These are phyloP conservation scores for Molothrus aeneus DNA, from an alignment of 2,797 vertebrate species.

Conservation along the genomic window DNA sequence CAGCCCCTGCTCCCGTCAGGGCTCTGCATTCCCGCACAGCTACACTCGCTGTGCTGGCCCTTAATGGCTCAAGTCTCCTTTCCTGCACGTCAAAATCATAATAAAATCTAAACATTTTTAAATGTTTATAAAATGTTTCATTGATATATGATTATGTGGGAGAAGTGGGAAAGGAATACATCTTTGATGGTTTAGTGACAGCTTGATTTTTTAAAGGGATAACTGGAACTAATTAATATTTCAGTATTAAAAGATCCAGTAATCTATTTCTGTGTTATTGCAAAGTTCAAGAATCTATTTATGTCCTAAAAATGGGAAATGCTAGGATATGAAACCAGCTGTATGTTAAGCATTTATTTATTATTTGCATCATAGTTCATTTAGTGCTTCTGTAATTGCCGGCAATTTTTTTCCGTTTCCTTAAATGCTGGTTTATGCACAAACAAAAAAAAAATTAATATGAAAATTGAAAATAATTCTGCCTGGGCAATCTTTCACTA, in stretches of 20 bases:
- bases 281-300: not conserved
- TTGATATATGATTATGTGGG: not conserved
- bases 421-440: not conserved
- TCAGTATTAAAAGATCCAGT: not conserved
- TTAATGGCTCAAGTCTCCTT: not conserved
- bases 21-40: rapidly evolving
- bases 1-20: not conserved
- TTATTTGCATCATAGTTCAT: not conserved
- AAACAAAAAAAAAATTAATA: not conserved
- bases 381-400: not conserved
- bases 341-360: not conserved
- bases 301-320: not conserved
- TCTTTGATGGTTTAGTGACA: not conserved
- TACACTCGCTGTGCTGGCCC: rapidly evolving
- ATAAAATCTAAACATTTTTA: not conserved
- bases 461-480: not conserved
- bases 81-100: rapidly evolving
- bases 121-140: not conserved
- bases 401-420: not conserved
- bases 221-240: not conserved
- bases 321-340: not conserved
- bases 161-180: not conserved
- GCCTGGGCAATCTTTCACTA: not conserved
- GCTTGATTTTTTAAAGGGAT: not conserved
- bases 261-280: not conserved